phyloP scores from a whole-genome alignment of 2,113 vertebrate species.

The Melanotaenia duboulayi region DNA sequence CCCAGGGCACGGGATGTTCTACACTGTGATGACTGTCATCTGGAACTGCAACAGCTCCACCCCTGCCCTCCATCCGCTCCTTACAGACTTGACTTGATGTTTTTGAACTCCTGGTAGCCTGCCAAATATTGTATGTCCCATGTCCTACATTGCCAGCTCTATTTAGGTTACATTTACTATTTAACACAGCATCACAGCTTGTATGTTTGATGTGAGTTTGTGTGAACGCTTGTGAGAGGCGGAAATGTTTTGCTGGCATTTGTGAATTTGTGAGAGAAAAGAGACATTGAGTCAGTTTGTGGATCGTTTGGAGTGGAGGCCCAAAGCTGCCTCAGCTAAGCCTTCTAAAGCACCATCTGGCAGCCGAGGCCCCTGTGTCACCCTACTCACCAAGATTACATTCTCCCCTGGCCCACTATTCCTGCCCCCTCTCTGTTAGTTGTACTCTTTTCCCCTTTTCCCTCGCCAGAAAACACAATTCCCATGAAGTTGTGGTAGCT shows the following conservation, averaged over 20 bases:
- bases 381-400: conserved; percentile 69
- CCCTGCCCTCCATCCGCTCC: conserved; percentile 44
- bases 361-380: conserved; percentile 56
- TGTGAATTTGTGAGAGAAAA: conserved; percentile 40
- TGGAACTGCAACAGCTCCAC: conserved; percentile 38
- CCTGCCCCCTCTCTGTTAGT: conserved; percentile 25
- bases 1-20: conserved; percentile 53
- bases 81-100: conserved; percentile 53
- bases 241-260: conserved; percentile 39
- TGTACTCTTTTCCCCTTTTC: conserved; percentile 6
- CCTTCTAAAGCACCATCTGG: conserved; percentile 78
- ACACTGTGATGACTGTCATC: conserved; percentile 61
- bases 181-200: conserved; percentile 41
- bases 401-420: conserved; percentile 53
- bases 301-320: conserved; percentile 55
- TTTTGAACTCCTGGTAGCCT: conserved; percentile 47
- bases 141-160: conserved; percentile 47
- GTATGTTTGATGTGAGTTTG: conserved; percentile 29
- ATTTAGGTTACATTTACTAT: conserved; percentile 52
- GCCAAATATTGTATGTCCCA: conserved; percentile 37
- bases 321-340: conserved; percentile 69
- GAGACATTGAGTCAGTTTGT: conserved; percentile 51
- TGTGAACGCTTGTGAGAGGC: conserved; percentile 3
- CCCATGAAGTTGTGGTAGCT: conserved; percentile 13
- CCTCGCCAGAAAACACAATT: conserved; percentile 13